phyloP scores from a whole-genome alignment of 2,888 invertebrate genomes.

The Germaria angustata region DNA sequence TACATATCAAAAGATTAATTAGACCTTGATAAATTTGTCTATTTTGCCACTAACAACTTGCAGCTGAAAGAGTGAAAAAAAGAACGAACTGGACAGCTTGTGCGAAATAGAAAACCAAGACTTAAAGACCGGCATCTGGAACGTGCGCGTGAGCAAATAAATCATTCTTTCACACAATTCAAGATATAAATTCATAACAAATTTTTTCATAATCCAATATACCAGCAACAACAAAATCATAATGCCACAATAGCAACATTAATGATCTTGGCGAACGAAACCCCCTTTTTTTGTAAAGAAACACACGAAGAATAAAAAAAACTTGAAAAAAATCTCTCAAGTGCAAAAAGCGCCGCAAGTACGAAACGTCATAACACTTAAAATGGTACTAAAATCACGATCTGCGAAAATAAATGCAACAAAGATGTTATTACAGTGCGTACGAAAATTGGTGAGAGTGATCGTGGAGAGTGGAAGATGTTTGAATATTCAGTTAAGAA shows the following conservation, averaged over 20 bases:
- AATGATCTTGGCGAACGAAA: conserved; percentile 51
- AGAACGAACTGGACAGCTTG: conserved; percentile 70
- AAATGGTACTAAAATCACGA: conserved; percentile 60
- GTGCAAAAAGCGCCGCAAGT: conserved; percentile 77
- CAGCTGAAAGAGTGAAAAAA: conserved; percentile 62
- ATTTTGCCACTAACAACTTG: conserved; percentile 47
- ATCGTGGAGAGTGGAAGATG: background rate
- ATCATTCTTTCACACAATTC: conserved; percentile 73
- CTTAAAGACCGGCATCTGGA: conserved; percentile 65
- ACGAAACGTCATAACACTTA: conserved; percentile 64
- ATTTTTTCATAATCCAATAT: conserved; percentile 69
- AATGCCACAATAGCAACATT: conserved; percentile 27
- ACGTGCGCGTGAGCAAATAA: conserved; percentile 78
- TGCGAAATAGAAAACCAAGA: conserved; percentile 51
- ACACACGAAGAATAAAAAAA: conserved; percentile 32
- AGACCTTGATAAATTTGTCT: conserved; percentile 69
- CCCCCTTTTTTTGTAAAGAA: background rate
- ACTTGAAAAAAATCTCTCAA: conserved; percentile 69
- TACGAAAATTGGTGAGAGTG: background rate
- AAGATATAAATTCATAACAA: conserved; percentile 63
- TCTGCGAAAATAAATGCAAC: conserved; percentile 30
- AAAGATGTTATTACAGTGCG: conserved; percentile 35
- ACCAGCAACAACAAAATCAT: background rate
- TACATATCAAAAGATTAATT: conserved; percentile 70
- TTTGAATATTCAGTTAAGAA: too few species aligned